These are phyloP conservation scores for Polypterus bichir DNA, from an alignment of 2,113 vertebrate species.

Conservation along the genomic window DNA sequence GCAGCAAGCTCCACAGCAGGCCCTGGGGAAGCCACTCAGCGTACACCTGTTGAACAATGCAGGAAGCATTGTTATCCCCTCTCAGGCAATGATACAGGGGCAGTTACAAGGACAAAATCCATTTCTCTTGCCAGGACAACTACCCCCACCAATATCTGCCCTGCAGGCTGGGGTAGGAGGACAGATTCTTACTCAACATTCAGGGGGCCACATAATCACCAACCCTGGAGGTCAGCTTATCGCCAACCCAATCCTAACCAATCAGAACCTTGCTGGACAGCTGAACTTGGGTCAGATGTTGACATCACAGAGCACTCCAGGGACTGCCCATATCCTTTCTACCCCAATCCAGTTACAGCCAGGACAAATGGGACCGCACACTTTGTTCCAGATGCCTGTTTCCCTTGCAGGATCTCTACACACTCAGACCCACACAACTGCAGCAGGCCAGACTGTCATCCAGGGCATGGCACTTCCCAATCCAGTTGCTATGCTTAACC, in stretches of 20 bases:
- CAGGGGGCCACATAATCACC: conserved; percentile 65
- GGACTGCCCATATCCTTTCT: conserved; percentile 79
- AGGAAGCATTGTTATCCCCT: conserved; percentile 86
- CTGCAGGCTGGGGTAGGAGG: conserved; percentile 61
- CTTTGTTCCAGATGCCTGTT: conserved; percentile 89
- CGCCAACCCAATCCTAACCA: conserved; percentile 77
- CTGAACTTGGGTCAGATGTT: conserved; percentile 77
- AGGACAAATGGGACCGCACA: conserved; percentile 66
- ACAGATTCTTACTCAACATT: conserved; percentile 72
- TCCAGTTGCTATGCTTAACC: conserved; percentile 71
- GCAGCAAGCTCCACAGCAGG: conserved; percentile 48
- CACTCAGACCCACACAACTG: conserved; percentile 50
- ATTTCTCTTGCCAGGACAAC: conserved; percentile 61
- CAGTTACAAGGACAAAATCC: conserved; percentile 68
- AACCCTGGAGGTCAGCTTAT: conserved; percentile 73
- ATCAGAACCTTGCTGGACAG: conserved; percentile 59
- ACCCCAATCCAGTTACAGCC: conserved; percentile 72
- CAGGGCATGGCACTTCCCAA: conserved; percentile 76
- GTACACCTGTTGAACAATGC: conserved; percentile 82
- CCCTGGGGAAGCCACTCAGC: conserved; percentile 76
- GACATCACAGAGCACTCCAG: conserved; percentile 67
- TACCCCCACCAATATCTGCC: conserved; percentile 51
- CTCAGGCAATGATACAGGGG: conserved; percentile 71
- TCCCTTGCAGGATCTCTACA: conserved; percentile 51
- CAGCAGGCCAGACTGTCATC: conserved; percentile 59